Base-by-base conservation (phyloP, 2,888 invertebrate species). In the Dolomedes plantarius region DNA sequence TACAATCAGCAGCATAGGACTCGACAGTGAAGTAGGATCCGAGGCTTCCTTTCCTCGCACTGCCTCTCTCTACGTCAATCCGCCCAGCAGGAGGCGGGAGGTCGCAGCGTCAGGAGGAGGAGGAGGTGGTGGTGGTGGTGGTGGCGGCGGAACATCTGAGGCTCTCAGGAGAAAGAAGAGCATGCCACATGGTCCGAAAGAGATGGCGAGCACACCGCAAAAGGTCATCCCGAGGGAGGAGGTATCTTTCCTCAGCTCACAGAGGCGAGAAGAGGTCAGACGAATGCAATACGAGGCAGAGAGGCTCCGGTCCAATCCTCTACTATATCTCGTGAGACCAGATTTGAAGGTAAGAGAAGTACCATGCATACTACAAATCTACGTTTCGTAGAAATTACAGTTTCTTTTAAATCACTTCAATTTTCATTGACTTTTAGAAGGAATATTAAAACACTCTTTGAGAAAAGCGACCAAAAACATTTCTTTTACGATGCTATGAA, bases 311-410 rank as follows among this genome's bases (percentile, higher is more conserved):
- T 97, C 97, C 91, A 98, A 98, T 93, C 98, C 98, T 90, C 94
- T 98, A 90, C 94, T 98, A 90, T 98, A 97, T 93, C 94, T 98
- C 92, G 95, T 97, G 94, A 97, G 97, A 95, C 98, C 98, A 91
- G 96, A 97, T 94, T 96, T 98, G 90, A 97, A 97, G 96, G 98
- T 98, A 93, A 93, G 83, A 1, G 7, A 3, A n/a, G n/a, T n/a
- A n/a, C n/a, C n/a, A n/a, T n/a, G n/a, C n/a, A n/a, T n/a, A n/a
- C n/a, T 27, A 27, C 27, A 27, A 27, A 27, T 27, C 27, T 27
- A 27, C n/a, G n/a, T n/a, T n/a, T n/a, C n/a, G n/a, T n/a, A n/a
- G n/a, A n/a, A n/a, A n/a, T n/a, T n/a, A n/a, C n/a, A n/a, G n/a
- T n/a, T n/a, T n/a, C n/a, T n/a, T n/a, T n/a, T n/a, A n/a, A n/a